These are phyloP conservation scores for Drosophila kikkawai DNA, from an alignment of 1,140 invertebrate genomes.

Conservation along the genomic window DNA sequence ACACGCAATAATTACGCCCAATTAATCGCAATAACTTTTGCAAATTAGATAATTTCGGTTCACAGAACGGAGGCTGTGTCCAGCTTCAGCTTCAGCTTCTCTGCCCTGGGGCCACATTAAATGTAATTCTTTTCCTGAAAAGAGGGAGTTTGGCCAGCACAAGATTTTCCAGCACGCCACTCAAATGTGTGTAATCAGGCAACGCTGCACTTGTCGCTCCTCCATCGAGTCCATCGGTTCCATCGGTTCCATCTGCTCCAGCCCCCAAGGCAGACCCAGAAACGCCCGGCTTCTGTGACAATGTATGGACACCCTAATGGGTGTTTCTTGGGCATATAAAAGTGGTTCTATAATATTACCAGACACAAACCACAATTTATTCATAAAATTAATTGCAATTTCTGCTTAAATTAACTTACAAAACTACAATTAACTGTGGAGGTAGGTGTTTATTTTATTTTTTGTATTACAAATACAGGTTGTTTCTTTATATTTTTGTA, in stretches of 20 bases:
- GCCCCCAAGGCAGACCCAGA: conserved; percentile 32
- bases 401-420: background rate
- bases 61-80: conserved; percentile 11
- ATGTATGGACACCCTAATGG: conserved; percentile 26
- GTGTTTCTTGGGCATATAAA: conserved; percentile 11
- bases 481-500: background rate
- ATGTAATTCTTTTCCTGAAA: conserved; percentile 54
- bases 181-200: conserved; percentile 67
- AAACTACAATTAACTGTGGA: background rate
- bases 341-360: background rate
- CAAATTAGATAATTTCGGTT: conserved; percentile 82
- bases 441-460: background rate
- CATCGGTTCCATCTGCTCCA: background rate
- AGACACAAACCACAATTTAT: background rate
- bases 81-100: background rate
- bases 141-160: conserved; percentile 23
- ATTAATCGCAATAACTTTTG: conserved; percentile 83
- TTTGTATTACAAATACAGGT: too few species aligned
- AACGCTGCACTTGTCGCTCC: conserved; percentile 45
- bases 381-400: background rate
- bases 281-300: conserved; percentile 42
- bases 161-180: conserved; percentile 44
- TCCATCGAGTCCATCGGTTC: background rate
- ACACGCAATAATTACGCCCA: conserved; percentile 82
- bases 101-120: conserved; percentile 50